Base-by-base conservation (phyloP, 2,888 invertebrate genomes). In the Ophion ventricosus region DNA sequence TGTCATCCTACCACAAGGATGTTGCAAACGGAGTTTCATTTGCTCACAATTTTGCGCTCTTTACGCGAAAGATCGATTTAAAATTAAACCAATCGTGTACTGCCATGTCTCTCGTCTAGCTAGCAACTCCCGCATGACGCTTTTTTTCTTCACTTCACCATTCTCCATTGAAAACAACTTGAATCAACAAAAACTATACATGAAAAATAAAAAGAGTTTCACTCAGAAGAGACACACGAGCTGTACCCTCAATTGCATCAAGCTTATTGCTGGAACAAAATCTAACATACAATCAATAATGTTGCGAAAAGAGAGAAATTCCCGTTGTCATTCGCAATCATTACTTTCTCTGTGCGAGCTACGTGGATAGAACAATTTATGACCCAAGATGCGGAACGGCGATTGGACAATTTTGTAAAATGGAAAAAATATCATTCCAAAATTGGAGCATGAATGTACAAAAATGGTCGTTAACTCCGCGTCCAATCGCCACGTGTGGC, bases 71-170 rank as follows among this genome's bases (percentile, higher is more conserved):
- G 3, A 17, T 2, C 3, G 17, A 2, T 49, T 17, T 2, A 17
- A 49, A 14, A 49, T 49, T 11, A 17, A 49, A 2, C 49, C 14
- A 49, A 49, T 17, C 56, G 20, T 17, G 20, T 29, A 72, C 56
- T 25, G 66, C 26, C 23, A 69, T 69, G 64, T 56, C 20, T 20
- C 11, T 80, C 70, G 40, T 5, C 49, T 67, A 20, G n/a, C 67
- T 69, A 78, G 59, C 35, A 23, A 73, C 78, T 79, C 90, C 87
- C 85, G 91, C 91, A 91, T 90, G 91, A 84, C 75, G 91, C 91
- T 91, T 90, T 49, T 49, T 29, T 90, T 49, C 35, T 29, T 87
- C 86, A 86, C 78, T 87, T 72, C 72, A 86, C 87, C 23, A 86
- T 87, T 82, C 23, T 57, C 26, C 78, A 77, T 76, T 56, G 8